Base-by-base conservation (phyloP, 2,888 invertebrate species). In the Antitype chi region DNA sequence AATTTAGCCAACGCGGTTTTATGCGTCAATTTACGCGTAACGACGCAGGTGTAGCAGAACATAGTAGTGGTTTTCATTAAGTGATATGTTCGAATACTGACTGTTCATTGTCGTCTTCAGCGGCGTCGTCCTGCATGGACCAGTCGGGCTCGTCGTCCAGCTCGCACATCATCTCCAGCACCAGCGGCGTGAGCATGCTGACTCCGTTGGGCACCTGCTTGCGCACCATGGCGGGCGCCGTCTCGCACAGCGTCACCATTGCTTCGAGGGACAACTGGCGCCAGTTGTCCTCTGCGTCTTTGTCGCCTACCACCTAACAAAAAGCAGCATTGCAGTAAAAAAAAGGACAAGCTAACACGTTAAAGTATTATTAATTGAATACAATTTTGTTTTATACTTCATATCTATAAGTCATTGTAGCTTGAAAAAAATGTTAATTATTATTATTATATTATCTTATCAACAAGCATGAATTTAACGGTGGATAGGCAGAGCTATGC, bases 211-310 rank as follows among this genome's bases (percentile, higher is more conserved):
- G 97, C 23, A 98, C 99, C 85, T 98, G 98, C 95, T 99, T 99
- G 77, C 99, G 98, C 60, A 99, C 98, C 98, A 99, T 99, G 6
- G 99, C 99, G 0, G 99, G 98, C 11, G 99, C 99, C 52, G 99
- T 99, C 97, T 99, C 99, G 64, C 99, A 98, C 84, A 99, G 95
- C 5, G 97, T 97, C 81, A 99, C 98, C 95, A 98, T 97, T 20
- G 99, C 98, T 95, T 99, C 99, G 57, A 99, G 96, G 0, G 98
- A 98, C 78, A 99, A 97, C 93, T 99, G 99, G 43, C 99, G 97
- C 98, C 98, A 99, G 78, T 98, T 98, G 92, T 98, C 98, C 81
- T 98, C 97, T 55, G 98, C 97, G 53, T 98, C 97, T n/a, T 96
- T 94, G 90, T 98, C 97, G 78, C 97, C 97, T 75, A 98, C 97